phyloP scores from a whole-genome alignment of 2,888 invertebrate genomes.

The Hypsopygia costalis region DNA sequence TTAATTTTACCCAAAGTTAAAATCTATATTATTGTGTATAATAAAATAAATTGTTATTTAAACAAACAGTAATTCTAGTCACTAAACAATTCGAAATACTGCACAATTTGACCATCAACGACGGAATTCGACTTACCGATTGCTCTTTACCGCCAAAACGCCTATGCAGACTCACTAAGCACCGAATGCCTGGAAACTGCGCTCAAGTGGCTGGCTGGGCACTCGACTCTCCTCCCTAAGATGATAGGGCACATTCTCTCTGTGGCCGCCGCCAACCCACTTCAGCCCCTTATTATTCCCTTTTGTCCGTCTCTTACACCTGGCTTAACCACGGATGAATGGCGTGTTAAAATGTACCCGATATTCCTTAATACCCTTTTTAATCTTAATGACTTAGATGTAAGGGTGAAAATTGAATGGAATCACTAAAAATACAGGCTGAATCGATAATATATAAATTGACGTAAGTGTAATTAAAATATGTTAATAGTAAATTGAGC shows the following conservation, averaged over 20 bases:
- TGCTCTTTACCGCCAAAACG: slow-evolving; percentile 5
- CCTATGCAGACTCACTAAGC: slow-evolving; percentile 13
- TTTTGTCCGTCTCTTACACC: slow-evolving; percentile 59
- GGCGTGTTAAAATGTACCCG: slow-evolving; percentile 18
- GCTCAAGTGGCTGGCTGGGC: slow-evolving; percentile 24
- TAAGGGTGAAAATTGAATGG: slow-evolving; percentile 8
- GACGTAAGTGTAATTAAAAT: no score
- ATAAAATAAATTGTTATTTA: no score
- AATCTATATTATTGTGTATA: no score
- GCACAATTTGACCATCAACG: no score
- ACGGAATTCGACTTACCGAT: slow-evolving; percentile 4
- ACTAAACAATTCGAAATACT: no score
- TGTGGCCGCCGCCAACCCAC: slow-evolving; percentile 37
- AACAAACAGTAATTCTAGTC: no score
- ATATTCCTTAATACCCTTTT: slow-evolving; percentile 2
- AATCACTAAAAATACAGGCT: not conserved
- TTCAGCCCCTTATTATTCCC: slow-evolving; percentile 50
- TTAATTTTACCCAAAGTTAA: no score
- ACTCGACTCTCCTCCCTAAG: slow-evolving; percentile 33
- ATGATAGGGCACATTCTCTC: slow-evolving; percentile 61
- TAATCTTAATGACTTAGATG: not conserved
- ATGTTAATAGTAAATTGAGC: no score
- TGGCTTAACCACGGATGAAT: slow-evolving; percentile 33
- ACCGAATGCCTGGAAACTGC: slow-evolving; percentile 15
- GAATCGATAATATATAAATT: not conserved